Conservation (phyloP, 2,888 invertebrate genomes). For the Ornithoptera priamus region DNA sequence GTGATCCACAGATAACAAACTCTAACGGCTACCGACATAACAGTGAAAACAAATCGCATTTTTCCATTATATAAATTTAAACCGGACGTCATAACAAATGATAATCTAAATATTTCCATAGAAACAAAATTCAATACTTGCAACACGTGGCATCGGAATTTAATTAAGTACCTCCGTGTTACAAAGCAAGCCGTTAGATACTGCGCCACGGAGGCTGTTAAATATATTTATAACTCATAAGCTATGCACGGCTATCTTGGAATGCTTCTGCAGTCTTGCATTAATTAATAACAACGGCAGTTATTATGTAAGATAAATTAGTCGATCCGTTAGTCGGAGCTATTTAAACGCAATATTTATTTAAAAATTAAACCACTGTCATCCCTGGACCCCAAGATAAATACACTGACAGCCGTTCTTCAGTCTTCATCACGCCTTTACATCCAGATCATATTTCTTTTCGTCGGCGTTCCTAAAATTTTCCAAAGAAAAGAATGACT, state of each 20-base stretch:
- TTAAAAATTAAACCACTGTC: neutral
- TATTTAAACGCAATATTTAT: neutral
- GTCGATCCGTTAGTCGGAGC: neutral
- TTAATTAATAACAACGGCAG: neutral
- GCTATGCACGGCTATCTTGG: neutral
- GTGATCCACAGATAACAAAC: neutral
- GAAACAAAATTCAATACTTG: neutral
- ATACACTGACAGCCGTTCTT: constrained; percentile 33
- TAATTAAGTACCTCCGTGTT: no score
- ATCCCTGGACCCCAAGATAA: constrained; percentile 31
- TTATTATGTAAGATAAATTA: neutral
- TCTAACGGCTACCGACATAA: neutral
- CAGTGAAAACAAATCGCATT: neutral
- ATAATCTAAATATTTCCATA: neutral
- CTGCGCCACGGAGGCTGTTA: no score
- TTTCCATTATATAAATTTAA: neutral
- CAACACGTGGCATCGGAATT: neutral
- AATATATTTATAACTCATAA: no score
- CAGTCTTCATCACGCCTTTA: constrained; percentile 59
- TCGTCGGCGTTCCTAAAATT: constrained; percentile 68
- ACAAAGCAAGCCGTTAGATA: no score
- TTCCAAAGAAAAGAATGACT: constrained; percentile 37
- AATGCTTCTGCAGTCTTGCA: neutral
- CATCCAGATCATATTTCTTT: constrained; percentile 71
- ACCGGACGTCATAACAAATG: neutral